Conservation (phyloP, 2,888 invertebrate species). For the Agrilus biguttatus region DNA sequence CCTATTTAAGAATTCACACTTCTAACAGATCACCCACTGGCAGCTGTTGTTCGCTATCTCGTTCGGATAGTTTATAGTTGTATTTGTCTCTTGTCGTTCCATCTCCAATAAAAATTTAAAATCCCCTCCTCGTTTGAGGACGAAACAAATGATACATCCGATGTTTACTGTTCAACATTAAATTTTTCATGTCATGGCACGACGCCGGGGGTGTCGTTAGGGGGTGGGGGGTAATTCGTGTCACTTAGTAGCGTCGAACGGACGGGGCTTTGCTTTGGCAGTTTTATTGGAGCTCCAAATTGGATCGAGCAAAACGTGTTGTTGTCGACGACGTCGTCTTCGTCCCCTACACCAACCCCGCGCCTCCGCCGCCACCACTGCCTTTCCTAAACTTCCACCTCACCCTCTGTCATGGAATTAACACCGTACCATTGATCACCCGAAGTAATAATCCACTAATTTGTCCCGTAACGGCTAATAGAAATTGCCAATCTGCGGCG, state of each 20-base stretch:
- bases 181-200: conserved; percentile 29
- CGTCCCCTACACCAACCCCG: conserved; percentile 7
- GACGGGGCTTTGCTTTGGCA: conserved; percentile 33
- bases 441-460: conserved; percentile 34
- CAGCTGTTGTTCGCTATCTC: too few species aligned
- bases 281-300: conserved; percentile 36
- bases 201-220: conserved; percentile 11
- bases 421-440: conserved; percentile 33
- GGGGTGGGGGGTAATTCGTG: conserved; percentile 32
- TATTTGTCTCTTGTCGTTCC: too few species aligned
- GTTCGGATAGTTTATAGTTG: too few species aligned
- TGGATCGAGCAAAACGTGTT: conserved; percentile 29
- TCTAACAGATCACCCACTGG: too few species aligned
- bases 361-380: conserved; percentile 5
- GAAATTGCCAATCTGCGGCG: conserved; percentile 27
- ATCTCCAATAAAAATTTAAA: conserved; percentile 7
- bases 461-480: conserved; percentile 30
- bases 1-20: too few species aligned
- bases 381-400: conserved; percentile 4
- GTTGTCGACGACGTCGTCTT: conserved; percentile 12
- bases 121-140: conserved; percentile 7
- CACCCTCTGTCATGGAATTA: conserved; percentile 20
- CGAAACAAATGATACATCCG: conserved; percentile 5
- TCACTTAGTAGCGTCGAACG: conserved; percentile 33
- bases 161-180: conserved; percentile 28